phyloP scores from a whole-genome alignment of 2,888 invertebrate genomes.

The Antheraea yamamai region DNA sequence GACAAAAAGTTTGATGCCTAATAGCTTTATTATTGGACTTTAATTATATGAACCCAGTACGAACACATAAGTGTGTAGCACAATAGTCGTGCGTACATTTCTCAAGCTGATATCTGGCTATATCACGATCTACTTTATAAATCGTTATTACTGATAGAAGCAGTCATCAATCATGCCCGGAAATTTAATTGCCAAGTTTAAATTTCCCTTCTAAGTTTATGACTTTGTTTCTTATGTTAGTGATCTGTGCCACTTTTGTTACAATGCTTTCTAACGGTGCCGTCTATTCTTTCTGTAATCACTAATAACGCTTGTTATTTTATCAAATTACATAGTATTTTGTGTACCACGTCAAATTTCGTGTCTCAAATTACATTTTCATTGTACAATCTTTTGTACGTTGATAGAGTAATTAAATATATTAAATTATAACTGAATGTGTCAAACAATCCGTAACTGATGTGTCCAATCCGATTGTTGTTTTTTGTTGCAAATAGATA shows the following conservation, averaged over 20 bases:
- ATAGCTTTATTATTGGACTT: not conserved
- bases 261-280: constrained; percentile 49
- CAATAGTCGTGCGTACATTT: not conserved
- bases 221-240: constrained; percentile 22
- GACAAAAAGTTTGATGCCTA: not conserved
- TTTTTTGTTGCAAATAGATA: constrained; percentile 2
- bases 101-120: constrained; percentile 4
- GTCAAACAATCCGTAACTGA: constrained; percentile 9
- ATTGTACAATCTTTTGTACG: constrained; percentile 7
- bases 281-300: constrained; percentile 45
- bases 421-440: not conserved
- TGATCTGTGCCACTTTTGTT: constrained; percentile 36
- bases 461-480: not conserved
- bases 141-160: constrained; percentile 11
- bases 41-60: not conserved
- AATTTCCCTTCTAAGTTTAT: constrained; percentile 14
- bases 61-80: not conserved
- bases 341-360: constrained; percentile 32
- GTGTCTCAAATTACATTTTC: constrained; percentile 17
- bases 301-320: constrained; percentile 48
- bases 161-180: constrained; percentile 32
- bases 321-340: constrained; percentile 45
- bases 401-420: constrained; percentile 15
- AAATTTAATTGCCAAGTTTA: constrained; percentile 21
- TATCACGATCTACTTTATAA: constrained; percentile 2